Conservation (phyloP, 2,113 vertebrate genomes). For the Anoplopoma fimbria region DNA sequence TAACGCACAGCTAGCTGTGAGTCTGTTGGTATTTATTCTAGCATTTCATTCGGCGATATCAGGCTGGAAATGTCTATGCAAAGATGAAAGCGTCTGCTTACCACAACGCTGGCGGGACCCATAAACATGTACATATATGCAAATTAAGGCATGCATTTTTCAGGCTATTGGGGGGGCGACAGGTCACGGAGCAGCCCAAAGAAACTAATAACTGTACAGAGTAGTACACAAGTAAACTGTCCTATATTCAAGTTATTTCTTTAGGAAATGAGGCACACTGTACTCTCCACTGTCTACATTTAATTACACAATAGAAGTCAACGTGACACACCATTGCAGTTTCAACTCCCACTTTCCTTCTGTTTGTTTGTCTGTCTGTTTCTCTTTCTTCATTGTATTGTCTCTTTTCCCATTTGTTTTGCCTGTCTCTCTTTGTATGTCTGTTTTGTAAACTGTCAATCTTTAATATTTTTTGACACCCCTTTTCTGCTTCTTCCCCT, state of each 20-base stretch:
- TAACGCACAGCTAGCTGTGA: slow-evolving; percentile 24
- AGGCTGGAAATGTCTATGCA: slow-evolving; percentile 30
- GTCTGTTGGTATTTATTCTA: slow-evolving; percentile 42
- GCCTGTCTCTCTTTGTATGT: background rate
- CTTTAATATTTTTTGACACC: background rate
- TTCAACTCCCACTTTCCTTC: background rate
- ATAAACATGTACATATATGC: slow-evolving; percentile 41
- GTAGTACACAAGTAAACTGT: slow-evolving; percentile 37
- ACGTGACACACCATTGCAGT: background rate
- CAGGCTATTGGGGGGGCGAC: slow-evolving; percentile 27
- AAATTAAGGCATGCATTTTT: slow-evolving; percentile 36
- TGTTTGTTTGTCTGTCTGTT: background rate
- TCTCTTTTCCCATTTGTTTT: background rate
- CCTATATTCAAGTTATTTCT: slow-evolving; percentile 42
- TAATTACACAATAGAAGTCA: slow-evolving; percentile 49
- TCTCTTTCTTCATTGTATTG: background rate
- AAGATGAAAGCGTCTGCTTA: slow-evolving; percentile 57
- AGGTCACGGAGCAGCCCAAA: slow-evolving; percentile 21
- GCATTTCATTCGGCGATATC: slow-evolving; percentile 53
- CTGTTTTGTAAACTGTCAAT: background rate
- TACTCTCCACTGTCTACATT: slow-evolving; percentile 21
- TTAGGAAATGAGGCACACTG: slow-evolving; percentile 7
- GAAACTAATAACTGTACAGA: slow-evolving; percentile 33
- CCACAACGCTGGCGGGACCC: slow-evolving; percentile 6
- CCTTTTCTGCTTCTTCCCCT: background rate